Base-by-base conservation (phyloP, 2,797 vertebrate species). In the Syndactyla subalaris region DNA sequence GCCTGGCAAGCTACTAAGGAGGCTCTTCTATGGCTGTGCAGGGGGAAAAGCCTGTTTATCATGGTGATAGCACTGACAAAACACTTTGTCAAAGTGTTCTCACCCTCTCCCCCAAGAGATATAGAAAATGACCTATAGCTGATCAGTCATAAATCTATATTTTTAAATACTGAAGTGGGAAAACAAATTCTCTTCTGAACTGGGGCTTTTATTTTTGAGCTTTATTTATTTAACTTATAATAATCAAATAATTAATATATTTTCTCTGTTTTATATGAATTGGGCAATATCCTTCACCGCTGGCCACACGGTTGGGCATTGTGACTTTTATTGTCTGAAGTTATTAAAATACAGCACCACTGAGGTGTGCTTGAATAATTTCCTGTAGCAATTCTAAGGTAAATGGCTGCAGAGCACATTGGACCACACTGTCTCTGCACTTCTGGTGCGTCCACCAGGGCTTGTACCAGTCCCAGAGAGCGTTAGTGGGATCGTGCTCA, bases 201-300 rank as follows among this genome's bases (percentile, higher is more conserved):
- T 85, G 48, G 43, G 91, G 91, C 81, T 88, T 97, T 97, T 97
- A 96, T 97, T 97, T 97, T 96, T 97, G 77, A 94, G 88, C 94
- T 85, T 97, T 98, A 98, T 98, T 98, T 98, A 98, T 98, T 98
- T 98, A 98, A 98, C 92, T 98, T 98, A 97, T 97, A 89, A 61
- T 71, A 96, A 76, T 81, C 74, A 97, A 96, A 96, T 97, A 80
- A 92, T 97, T 98, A 97, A 98, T 98, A 97, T 97, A 97, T 95
- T 94, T 88, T 96, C 87, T 95, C 70, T 94, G 62, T 92, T 91
- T 86, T 83, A 49, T 95, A 95, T 2, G 5, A 91, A 77, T 82
- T 92, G 94, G 90, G 61, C 83, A 92, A 57, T 75, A 82, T 92
- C 63, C 91, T 95, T 95, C 58, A 80, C 89, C 89, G 91, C 48